Evolutionary conservation across 64 coral and sea anemone species (phyloP).

Genomic region (Pocillopora damicornis): DNA sequence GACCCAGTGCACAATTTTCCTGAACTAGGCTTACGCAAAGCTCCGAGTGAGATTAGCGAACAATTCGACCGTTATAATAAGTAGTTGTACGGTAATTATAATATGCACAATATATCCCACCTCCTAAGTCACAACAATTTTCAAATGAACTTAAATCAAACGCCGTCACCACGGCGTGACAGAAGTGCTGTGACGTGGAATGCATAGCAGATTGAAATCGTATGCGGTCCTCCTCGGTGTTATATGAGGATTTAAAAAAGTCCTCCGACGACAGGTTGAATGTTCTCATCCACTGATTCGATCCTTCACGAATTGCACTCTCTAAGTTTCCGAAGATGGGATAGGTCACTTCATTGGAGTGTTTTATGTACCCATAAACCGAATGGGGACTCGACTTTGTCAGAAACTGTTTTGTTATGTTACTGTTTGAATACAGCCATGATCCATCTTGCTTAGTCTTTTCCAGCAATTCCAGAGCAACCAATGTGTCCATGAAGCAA

Average conservation of each 20-base stretch:
- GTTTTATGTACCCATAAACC: background rate
- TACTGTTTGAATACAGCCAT: constrained; percentile 36
- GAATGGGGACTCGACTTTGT: constrained; percentile 22
- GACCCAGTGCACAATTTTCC: too few species aligned
- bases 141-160: constrained; percentile 45
- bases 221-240: constrained; percentile 13
- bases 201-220: constrained; percentile 32
- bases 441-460: background rate
- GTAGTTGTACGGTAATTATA: background rate
- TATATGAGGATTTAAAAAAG: constrained; percentile 7
- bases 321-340: constrained; percentile 33
- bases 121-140: constrained; percentile 65
- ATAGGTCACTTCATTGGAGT: constrained; percentile 22
- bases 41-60: too few species aligned
- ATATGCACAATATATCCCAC: constrained; percentile 4
- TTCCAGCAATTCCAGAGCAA: constrained; percentile 39
- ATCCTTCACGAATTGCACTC: constrained; percentile 46
- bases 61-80: too few species aligned
- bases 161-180: constrained; percentile 22
- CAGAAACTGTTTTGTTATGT: constrained; percentile 14
- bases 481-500: constrained; percentile 40
- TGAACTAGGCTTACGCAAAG: too few species aligned
- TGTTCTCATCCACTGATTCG: constrained; percentile 57
- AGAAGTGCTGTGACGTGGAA: constrained; percentile 11
- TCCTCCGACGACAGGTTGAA: constrained; percentile 39